Percentiles rank a stretch among this genome's conserved stretches.
phyloP scores from a whole-genome alignment of 1,140 invertebrate species.

The Eubasilissa regina region DNA sequence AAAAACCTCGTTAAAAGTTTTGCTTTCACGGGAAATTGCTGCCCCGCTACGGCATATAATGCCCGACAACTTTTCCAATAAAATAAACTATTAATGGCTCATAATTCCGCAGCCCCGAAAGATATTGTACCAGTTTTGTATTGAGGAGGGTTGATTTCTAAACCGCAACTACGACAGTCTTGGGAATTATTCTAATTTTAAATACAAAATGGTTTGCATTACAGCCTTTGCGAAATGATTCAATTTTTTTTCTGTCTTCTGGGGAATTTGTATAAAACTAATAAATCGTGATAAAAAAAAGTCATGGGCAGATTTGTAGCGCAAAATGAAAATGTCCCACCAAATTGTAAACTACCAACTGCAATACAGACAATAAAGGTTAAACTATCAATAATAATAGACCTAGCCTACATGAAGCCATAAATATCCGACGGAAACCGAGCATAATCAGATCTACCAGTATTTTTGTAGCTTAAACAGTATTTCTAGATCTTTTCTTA shows the following conservation, averaged over 20 bases:
- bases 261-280: no score
- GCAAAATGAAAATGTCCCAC: no score
- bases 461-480: no score
- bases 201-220: neutral
- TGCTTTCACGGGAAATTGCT: slow-evolving; percentile 29
- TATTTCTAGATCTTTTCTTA: no score
- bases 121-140: slow-evolving; percentile 35
- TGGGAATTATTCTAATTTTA: neutral
- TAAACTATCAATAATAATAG: no score
- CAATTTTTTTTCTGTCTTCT: neutral
- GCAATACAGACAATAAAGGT: no score
- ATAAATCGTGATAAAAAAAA: no score
- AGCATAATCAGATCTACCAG: no score
- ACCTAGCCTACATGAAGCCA: no score
- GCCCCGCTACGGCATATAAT: slow-evolving; percentile 16
- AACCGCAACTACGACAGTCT: neutral
- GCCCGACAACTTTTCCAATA: slow-evolving; percentile 48
- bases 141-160: neutral
- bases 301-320: no score
- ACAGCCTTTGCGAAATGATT: neutral
- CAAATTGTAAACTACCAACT: no score
- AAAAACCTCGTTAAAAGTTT: slow-evolving; percentile 49
- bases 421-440: no score
- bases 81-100: slow-evolving; percentile 51
- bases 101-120: slow-evolving; percentile 36